Conservation (phyloP, 2,113 vertebrate species). For the Gopherus evgoodei region DNA sequence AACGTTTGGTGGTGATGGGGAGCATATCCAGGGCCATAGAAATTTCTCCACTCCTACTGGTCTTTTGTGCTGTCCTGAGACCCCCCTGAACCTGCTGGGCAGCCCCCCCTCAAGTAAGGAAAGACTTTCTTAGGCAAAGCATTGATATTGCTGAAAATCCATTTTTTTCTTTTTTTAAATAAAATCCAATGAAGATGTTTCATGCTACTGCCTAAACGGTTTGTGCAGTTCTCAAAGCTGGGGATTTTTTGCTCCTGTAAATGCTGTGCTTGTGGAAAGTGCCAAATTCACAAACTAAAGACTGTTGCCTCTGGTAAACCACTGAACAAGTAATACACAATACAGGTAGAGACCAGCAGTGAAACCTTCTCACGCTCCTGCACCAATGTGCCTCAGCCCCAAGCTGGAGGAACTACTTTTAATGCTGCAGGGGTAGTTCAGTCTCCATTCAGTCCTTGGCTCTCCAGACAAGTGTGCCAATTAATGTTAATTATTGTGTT, state of each 20-base stretch:
- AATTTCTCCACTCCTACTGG: background rate
- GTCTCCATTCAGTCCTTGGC: background rate
- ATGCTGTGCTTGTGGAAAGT: background rate
- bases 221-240: background rate
- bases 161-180: background rate
- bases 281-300: background rate
- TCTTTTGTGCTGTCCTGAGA: background rate
- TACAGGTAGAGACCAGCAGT: background rate
- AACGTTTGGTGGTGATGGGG: background rate
- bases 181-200: background rate
- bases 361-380: background rate
- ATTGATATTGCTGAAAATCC: background rate
- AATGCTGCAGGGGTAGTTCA: background rate
- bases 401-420: background rate
- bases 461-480: background rate
- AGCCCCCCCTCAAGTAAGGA: background rate
- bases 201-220: background rate
- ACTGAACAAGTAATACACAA: accelerated
- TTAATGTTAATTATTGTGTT: background rate
- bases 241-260: background rate
- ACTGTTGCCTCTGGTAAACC: background rate
- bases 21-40: background rate
- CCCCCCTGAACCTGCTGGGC: background rate
- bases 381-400: background rate
- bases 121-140: background rate